These are phyloP conservation scores for Helobdella robusta DNA, from an alignment of 2,888 invertebrate genomes.

Conservation along the genomic window DNA sequence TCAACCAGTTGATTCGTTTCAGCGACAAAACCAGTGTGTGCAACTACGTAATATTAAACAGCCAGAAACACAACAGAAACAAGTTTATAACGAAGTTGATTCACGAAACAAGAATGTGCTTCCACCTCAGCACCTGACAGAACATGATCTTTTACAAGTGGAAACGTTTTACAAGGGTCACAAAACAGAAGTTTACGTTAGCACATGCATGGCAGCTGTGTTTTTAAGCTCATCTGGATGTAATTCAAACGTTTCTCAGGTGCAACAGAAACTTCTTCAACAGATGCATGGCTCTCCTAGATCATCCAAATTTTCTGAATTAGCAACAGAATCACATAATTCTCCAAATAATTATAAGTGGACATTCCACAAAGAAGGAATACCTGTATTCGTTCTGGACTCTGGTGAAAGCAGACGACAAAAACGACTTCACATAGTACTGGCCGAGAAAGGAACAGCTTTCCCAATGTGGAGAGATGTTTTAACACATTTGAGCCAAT, in stretches of 20 bases:
- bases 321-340: no score
- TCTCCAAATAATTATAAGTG: conserved; percentile 51
- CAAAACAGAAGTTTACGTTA: conserved; percentile 68
- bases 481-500: conserved; percentile 68
- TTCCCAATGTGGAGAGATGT: conserved; percentile 72
- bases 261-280: no score
- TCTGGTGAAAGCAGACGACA: conserved; percentile 60
- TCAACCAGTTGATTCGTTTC: no score
- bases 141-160: conserved; percentile 44
- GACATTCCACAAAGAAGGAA: conserved; percentile 67
- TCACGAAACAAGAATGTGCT: not conserved
- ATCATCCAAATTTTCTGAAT: no score
- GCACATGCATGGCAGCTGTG: conserved; percentile 61
- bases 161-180: conserved; percentile 57
- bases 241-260: no score
- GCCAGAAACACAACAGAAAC: not conserved
- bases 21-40: no score
- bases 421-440: conserved; percentile 56
- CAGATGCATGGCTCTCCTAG: no score
- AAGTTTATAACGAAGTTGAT: not conserved
- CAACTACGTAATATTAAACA: no score
- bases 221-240: no score
- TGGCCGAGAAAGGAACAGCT: conserved; percentile 70
- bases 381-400: conserved; percentile 68
- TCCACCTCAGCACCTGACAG: conserved; percentile 27